Base-by-base conservation (phyloP, 1,140 invertebrate species). In the Pseudomyrmex cubaensis region DNA sequence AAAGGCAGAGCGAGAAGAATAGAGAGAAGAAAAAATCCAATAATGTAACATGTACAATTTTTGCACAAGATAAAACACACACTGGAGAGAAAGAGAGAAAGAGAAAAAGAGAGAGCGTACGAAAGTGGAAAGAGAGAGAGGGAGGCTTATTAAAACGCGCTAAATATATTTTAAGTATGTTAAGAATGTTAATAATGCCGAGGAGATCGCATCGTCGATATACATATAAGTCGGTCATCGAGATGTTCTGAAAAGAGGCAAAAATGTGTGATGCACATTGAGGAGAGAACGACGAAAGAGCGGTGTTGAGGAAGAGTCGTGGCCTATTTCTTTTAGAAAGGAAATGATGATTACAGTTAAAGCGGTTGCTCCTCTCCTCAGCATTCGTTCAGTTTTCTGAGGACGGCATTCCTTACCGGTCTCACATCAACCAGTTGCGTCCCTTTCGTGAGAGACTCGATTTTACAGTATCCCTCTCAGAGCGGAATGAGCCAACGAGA, bases 321-420 rank as follows among this genome's bases (percentile, higher is more conserved):
- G 89, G 82, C 89, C 87, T 85, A 90, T 91, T 91, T 90, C 87
- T 90, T 85, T 90, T 91, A 90, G 91, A 90, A 92, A 91, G 90
- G 89, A 90, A 90, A 89, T 86, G 90, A 76, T 84, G 87, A 87
- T 90, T 92, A 92, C 91, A 91, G 91, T 92, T 92, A 91, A 89
- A 35, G 35, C 35, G 35, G 75, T 87, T 87, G 74, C 73, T 63
- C 80, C 72, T 67, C 82, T 82, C 86, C 59, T 73, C 78, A 25
- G 25, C 13, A 59, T 20, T 63, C 54, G 86, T 72, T 89, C 83
- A 78, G 83, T 89, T 87, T 89, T 85, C 87, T 89, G 86, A 77
- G 80, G 76, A 76, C 83, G 48, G 74, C 88, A 90, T 90, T 87
- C 88, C 76, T 84, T 62, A 57, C 63, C 52, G 87, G 25, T 46